Evolutionary conservation across 2,888 invertebrate species (phyloP).

Genomic region (Drosophila emarginata): DNA sequence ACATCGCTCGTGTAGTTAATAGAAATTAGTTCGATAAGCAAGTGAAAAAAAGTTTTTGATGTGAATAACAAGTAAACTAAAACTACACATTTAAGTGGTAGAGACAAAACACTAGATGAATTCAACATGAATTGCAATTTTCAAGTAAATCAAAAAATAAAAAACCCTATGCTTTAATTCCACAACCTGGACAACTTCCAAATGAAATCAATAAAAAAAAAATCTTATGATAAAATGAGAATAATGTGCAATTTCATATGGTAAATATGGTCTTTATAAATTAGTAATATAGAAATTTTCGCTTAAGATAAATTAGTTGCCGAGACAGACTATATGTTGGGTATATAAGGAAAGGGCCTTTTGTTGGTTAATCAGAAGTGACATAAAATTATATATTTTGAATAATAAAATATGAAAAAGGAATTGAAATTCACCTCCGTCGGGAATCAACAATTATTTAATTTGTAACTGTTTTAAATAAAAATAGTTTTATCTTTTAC

Average conservation of each 20-base stretch:
- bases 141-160: constrained; percentile 41
- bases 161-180: constrained; percentile 18
- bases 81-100: constrained; percentile 2
- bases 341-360: too few species aligned
- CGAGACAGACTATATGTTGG: too few species aligned
- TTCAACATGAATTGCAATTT: constrained; percentile 24
- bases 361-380: too few species aligned
- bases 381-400: too few species aligned
- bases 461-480: too few species aligned
- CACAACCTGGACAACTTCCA: constrained; percentile 6
- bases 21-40: constrained; percentile 48
- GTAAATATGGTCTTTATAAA: too few species aligned
- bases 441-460: too few species aligned
- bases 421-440: too few species aligned
- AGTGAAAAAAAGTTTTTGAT: constrained; percentile 60
- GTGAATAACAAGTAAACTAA: constrained; percentile 37
- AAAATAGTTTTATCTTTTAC: too few species aligned
- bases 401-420: too few species aligned
- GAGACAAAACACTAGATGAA: constrained; percentile 3
- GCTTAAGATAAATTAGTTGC: too few species aligned
- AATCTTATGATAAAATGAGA: not conserved
- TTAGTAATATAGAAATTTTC: too few species aligned
- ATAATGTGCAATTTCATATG: not conserved
- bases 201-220: constrained; percentile 6
- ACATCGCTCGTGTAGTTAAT: constrained; percentile 39